Evolutionary conservation across 1,140 invertebrate genomes (phyloP), one percentile per base, ranked within the genome.

Genomic region (Caenorhabditis latens): DNA sequence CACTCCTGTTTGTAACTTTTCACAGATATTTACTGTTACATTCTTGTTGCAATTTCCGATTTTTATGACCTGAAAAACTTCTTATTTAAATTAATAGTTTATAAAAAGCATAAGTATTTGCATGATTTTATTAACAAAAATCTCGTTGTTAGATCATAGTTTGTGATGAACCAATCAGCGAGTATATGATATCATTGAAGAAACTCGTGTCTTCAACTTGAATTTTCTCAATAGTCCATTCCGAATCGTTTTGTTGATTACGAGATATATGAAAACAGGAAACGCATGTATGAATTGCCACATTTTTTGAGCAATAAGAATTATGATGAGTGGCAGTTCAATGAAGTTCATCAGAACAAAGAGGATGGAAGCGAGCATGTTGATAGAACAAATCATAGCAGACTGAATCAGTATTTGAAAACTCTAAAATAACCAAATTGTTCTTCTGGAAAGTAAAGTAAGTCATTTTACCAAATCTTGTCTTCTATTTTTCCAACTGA

Each of bases 351-450:
- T 65, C 16, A 40, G 16, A 32, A 65, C 61, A 65, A 65, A 65
- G 16, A 65, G 2, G 21, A 65, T 7, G 6, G 61, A 42, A 11
- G 61, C 61, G 9, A 32, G 1, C 21, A 65, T 9, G 40, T 65
- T 65, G 21, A 40, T 42, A 40, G 61, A 65, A 42, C 61, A 65
- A 42, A 65, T 65, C 24, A 65, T 65, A 9, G 40, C 61, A 65
- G 61, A 65, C 40, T 65, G 61, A 11, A 65, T 19, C 40, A 65
- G 24, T 8, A 65, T 65, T 65, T 65, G 61, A 8, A 65, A 65
- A 16, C 61, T 65, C 40, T 65, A 24, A n/a, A 58, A n/a, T 1
- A 16, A 0, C 0, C 3, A n/a, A 58, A 19, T 19, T 58, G 32
- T 32, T 32, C 32, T 5, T 19, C 0, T 58, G 14, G n/a, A 58